Evolutionary conservation across 2,113 vertebrate genomes (phyloP), one percentile per base, ranked within the genome.

Genomic region (Acinonyx jubatus): DNA sequence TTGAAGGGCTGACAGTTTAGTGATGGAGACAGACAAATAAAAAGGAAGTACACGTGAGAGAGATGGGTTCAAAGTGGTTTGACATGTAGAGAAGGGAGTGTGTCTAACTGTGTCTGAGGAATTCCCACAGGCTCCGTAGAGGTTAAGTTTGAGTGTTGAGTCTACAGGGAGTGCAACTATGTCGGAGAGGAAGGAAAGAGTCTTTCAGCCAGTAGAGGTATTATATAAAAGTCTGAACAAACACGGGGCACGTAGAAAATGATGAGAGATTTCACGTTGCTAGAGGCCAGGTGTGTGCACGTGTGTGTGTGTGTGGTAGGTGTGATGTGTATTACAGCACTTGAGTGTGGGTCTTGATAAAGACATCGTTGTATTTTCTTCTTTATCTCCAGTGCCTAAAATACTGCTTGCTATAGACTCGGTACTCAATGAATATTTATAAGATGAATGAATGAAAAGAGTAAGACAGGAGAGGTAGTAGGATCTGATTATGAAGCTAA

Each of bases 131-230:
- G 61, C 57, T 82, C 92, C 21, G 2, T 14, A 18, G 76, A 94
- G 52, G 38, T 93, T 92, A 63, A 27, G 36, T 65, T 81, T 93
- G 52, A 94, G 29, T 48, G 27, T 68, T 84, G 89, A 69, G 18
- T 78, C 93, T 91, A 63, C 4, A 85, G 76, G 55, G 80, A n/a
- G 63, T 68, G 23, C 74, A 82, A 63, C 48, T 93, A 55, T 84
- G 27, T 96, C 25, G 82, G 63, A 82, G 57, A 91, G 68, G 36
- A 97, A 83, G 23, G n/a, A 94, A 92, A 78, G 48, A n/a, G 41
- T 63, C 85, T 89, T 93, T 80, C 50, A 52, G 63, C 48, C 76
- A 45, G n/a, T 27, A 5, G 71, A 38, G 38, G n/a, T 89, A 76
- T 90, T 80, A 45, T 21, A 63, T 27, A 21, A 85, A 96, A 84